Evolutionary conservation across 2,113 vertebrate genomes (phyloP).

Genomic region (Arvicanthis niloticus): DNA sequence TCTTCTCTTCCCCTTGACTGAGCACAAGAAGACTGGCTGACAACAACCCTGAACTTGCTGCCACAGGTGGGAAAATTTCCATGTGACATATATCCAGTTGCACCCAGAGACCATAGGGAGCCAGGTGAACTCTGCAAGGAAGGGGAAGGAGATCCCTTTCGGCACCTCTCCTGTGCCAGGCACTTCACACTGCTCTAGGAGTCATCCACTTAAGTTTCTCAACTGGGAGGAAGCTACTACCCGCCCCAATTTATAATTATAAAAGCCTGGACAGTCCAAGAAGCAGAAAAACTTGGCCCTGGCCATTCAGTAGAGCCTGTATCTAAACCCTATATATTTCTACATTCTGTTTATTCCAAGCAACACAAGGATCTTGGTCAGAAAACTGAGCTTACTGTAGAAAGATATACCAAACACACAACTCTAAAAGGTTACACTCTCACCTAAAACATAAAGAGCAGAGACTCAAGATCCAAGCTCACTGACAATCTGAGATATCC

Average conservation of each 20-base stretch:
- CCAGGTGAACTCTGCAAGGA: neutral
- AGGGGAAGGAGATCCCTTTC: neutral
- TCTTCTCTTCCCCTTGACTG: neutral
- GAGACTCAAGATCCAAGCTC: neutral
- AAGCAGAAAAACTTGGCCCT: neutral
- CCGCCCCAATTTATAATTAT: neutral
- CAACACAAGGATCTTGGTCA: neutral
- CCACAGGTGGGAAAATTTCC: neutral
- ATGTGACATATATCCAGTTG: neutral
- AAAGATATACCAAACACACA: conserved; percentile 8
- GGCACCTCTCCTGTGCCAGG: neutral
- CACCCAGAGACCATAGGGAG: neutral
- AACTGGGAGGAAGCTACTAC: neutral
- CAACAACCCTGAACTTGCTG: neutral
- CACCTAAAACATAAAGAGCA: conserved; percentile 12
- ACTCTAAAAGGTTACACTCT: neutral
- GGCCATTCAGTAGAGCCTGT: neutral
- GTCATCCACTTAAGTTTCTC: neutral
- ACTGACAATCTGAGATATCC: neutral
- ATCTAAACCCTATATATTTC: conserved; percentile 9
- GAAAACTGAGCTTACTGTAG: conserved; percentile 20
- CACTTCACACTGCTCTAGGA: neutral
- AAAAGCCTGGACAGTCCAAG: neutral
- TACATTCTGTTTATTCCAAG: neutral
- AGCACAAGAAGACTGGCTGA: neutral